These are phyloP conservation scores for Anagrus nilaparvatae DNA, from an alignment of 1,140 invertebrate species.

Conservation along the genomic window DNA sequence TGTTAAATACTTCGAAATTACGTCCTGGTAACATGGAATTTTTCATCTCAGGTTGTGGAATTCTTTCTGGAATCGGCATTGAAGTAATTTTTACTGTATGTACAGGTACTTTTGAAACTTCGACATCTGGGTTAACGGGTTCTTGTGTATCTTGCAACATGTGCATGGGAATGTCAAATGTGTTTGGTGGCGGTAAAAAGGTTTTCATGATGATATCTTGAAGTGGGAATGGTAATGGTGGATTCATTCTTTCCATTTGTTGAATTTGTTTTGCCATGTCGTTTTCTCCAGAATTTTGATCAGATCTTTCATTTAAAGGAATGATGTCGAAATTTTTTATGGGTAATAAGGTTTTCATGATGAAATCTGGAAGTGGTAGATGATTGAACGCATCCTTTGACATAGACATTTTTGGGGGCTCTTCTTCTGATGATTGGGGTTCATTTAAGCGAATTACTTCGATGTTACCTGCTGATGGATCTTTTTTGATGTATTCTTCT, in stretches of 20 bases:
- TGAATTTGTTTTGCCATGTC: neutral
- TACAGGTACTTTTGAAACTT: slow-evolving; percentile 7
- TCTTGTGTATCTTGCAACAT: slow-evolving; percentile 3
- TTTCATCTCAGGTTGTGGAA: slow-evolving; percentile 7
- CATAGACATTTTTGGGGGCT: slow-evolving; percentile 10
- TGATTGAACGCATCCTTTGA: neutral
- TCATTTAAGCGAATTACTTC: slow-evolving; percentile 10
- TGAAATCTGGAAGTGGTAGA: slow-evolving; percentile 8
- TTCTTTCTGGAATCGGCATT: neutral
- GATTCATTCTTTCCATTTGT: slow-evolving; percentile 4
- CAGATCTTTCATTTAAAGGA: neutral
- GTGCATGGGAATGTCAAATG: neutral
- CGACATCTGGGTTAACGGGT: neutral
- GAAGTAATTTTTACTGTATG: neutral
- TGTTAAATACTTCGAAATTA: no score
- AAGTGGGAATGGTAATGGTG: slow-evolving; percentile 2
- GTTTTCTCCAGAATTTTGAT: neutral
- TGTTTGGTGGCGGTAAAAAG: slow-evolving; percentile 6
- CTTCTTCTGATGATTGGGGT: slow-evolving; percentile 8
- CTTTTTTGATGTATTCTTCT: neutral
- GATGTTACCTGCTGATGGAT: slow-evolving; percentile 5
- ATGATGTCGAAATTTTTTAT: slow-evolving; percentile 7
- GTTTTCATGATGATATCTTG: slow-evolving; percentile 10
- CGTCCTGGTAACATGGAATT: no score
- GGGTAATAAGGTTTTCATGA: slow-evolving; percentile 9